These are phyloP conservation scores for Augiades crinisus DNA, from an alignment of 2,888 invertebrate genomes.

Conservation along the genomic window DNA sequence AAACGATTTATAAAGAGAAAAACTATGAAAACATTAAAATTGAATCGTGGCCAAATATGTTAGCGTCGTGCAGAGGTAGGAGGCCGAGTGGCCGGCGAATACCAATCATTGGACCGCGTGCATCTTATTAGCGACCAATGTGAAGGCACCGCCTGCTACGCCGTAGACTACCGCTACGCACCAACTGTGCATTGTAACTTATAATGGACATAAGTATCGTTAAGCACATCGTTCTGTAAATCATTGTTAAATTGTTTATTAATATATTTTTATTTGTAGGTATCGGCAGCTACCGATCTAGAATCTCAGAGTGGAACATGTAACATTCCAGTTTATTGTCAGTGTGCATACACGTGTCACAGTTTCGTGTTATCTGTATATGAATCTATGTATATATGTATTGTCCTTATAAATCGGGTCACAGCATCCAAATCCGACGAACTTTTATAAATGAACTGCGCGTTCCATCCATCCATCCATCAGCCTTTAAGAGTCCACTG, in stretches of 20 bases:
- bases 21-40: conserved; percentile 77
- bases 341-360: too few species aligned
- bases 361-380: too few species aligned
- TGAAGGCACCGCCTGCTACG: conserved; percentile 46
- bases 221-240: not conserved
- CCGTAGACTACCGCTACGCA: conserved; percentile 65
- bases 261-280: not conserved
- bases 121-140: conserved; percentile 36
- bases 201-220: not conserved
- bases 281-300: not conserved
- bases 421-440: too few species aligned
- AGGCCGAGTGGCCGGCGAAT: conserved; percentile 56
- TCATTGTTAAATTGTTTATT: not conserved
- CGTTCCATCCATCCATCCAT: too few species aligned
- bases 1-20: too few species aligned
- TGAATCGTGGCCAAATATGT: conserved; percentile 75
- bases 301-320: too few species aligned
- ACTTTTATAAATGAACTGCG: too few species aligned
- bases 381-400: too few species aligned
- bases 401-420: too few species aligned
- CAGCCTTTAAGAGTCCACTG: too few species aligned
- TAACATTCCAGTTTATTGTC: too few species aligned
- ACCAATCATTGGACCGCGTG: conserved; percentile 53
- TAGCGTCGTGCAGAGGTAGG: conserved; percentile 62
- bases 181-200: not conserved